Evolutionary conservation across 1,140 invertebrate genomes (phyloP).

Genomic region (Pseudomyrmex concolor): DNA sequence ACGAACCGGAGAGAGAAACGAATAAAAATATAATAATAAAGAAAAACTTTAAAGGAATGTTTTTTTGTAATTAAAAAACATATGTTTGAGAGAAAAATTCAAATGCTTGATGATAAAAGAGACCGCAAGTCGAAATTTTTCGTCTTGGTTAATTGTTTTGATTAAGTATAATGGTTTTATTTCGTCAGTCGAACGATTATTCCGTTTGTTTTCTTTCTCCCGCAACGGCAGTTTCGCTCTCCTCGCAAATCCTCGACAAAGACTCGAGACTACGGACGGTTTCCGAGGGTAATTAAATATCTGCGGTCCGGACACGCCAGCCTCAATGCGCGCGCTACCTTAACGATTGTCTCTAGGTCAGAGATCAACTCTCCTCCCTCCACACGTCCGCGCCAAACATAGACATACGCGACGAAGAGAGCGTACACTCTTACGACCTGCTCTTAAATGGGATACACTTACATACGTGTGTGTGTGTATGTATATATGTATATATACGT

Average conservation of each 20-base stretch:
- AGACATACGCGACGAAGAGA: background rate
- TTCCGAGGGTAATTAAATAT: constrained; percentile 83
- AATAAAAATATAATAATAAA: background rate
- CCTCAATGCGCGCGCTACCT: constrained; percentile 77
- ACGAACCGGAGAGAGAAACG: background rate
- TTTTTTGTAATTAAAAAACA: background rate
- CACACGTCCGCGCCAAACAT: constrained; percentile 54
- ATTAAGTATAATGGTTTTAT: constrained; percentile 12
- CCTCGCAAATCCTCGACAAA: background rate
- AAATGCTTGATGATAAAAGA: too few relatives aligned
- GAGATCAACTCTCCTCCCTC: constrained; percentile 71
- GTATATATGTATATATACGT: background rate
- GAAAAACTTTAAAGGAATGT: background rate
- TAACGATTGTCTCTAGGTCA: constrained; percentile 84
- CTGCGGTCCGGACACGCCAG: constrained; percentile 34
- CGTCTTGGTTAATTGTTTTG: too few relatives aligned
- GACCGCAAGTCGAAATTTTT: too few relatives aligned
- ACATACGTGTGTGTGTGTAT: background rate
- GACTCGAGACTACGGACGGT: background rate
- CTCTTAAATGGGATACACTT: constrained; percentile 24
- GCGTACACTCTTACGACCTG: constrained; percentile 41
- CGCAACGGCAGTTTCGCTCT: background rate
- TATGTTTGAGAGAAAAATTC: too few relatives aligned
- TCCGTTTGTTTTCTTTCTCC: background rate
- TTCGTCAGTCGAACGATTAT: constrained; percentile 2